Conservation (phyloP, 2,888 invertebrate species). For the Xestia sexstrigata region DNA sequence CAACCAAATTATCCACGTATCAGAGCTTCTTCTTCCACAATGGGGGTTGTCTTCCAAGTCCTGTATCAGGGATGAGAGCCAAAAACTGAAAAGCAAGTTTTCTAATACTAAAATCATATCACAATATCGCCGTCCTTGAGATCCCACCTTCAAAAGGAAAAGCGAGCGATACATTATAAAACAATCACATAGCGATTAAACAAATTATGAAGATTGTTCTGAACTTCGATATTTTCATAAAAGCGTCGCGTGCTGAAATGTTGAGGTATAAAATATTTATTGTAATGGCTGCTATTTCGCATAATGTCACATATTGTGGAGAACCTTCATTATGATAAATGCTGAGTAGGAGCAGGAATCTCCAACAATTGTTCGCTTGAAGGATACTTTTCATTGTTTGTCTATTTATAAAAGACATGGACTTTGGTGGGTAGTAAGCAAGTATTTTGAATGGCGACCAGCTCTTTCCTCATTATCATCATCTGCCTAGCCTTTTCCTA, state of each 20-base stretch:
- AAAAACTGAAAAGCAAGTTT: not conserved
- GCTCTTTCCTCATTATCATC: not conserved
- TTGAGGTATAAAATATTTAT: constrained; percentile 40
- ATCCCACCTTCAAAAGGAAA: constrained; percentile 22
- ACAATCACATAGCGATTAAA: constrained; percentile 59
- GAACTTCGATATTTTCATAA: constrained; percentile 67
- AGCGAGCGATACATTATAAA: constrained; percentile 48
- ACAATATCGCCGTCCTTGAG: constrained; percentile 45
- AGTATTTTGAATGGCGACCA: not conserved
- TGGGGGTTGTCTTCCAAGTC: not conserved
- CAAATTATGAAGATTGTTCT: constrained; percentile 59
- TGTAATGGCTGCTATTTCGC: constrained; percentile 49
- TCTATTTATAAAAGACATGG: not conserved
- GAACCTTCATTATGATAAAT: constrained; percentile 26
- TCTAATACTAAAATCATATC: not conserved
- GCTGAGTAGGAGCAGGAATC: constrained; percentile 39
- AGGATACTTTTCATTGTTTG: not conserved
- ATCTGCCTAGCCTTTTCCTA: too few relatives aligned
- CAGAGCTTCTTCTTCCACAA: not conserved
- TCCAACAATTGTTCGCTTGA: constrained; percentile 37
- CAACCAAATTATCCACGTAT: not conserved
- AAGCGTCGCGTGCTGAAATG: constrained; percentile 61
- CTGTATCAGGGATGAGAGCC: not conserved
- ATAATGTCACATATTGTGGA: constrained; percentile 39
- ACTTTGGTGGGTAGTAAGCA: not conserved